These are phyloP conservation scores for Gopherus evgoodei DNA, from an alignment of 2,113 vertebrate genomes.

Conservation along the genomic window DNA sequence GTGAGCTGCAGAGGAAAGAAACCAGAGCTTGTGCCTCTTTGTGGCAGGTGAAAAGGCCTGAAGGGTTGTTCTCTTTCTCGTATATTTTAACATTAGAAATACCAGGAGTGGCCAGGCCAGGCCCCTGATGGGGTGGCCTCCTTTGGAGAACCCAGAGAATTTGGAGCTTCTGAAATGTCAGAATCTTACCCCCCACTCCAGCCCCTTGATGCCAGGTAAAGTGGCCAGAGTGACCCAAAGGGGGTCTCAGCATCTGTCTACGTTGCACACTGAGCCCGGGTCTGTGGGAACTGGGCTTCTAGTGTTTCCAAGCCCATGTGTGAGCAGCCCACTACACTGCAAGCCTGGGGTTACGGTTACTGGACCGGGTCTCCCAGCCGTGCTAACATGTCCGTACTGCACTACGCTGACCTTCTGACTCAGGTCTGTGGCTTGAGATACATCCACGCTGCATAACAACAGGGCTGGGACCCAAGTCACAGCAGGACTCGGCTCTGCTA, in stretches of 20 bases:
- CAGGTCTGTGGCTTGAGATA: background rate
- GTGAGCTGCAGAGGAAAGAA: background rate
- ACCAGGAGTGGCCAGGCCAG: fast-evolving
- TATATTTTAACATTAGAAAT: background rate
- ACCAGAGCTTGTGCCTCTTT: background rate
- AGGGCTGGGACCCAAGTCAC: background rate
- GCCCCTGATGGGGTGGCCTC: background rate
- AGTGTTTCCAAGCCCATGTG: background rate
- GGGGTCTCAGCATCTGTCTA: background rate
- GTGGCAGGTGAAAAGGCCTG: background rate
- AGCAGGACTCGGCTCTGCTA: background rate
- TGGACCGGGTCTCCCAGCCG: background rate
- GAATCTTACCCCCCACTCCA: background rate
- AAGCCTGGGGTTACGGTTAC: background rate
- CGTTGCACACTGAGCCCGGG: background rate
- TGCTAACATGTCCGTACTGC: background rate
- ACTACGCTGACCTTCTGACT: background rate
- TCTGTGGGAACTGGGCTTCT: background rate
- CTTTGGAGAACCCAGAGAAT: background rate
- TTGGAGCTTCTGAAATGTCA: background rate
- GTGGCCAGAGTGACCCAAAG: background rate
- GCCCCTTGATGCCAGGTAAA: background rate
- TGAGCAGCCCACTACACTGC: background rate
- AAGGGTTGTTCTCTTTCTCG: background rate
- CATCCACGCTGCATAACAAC: no score